phyloP scores from a whole-genome alignment of 1,140 invertebrate genomes.

The Ostrea edulis region DNA sequence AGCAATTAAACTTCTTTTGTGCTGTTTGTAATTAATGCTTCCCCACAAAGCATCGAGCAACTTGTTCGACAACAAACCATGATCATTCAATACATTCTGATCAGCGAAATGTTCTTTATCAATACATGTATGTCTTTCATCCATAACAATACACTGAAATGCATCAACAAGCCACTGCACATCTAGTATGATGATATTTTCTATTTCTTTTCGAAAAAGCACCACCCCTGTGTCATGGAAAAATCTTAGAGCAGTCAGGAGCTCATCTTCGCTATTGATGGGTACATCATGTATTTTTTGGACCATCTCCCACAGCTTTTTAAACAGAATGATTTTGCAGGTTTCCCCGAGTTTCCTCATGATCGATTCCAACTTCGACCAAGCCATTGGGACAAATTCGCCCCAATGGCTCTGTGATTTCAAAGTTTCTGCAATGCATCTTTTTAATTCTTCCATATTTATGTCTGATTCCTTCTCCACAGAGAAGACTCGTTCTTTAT shows the following conservation, averaged over 20 bases:
- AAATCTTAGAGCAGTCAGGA: neutral
- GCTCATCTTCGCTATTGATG: neutral
- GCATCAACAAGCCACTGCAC: constrained; percentile 4
- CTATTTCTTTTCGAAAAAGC: neutral
- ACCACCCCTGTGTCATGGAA: neutral
- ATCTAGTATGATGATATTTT: constrained; percentile 1
- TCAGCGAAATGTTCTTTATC: neutral
- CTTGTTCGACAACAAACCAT: neutral
- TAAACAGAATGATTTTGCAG: neutral
- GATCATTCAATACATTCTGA: neutral
- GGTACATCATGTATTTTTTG: neutral
- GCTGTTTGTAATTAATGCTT: neutral
- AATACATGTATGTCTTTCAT: constrained; percentile 10
- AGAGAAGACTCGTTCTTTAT: neutral
- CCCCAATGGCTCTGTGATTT: neutral
- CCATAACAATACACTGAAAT: neutral
- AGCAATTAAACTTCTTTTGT: neutral
- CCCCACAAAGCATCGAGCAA: neutral
- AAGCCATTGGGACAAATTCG: neutral
- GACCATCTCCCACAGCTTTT: neutral
- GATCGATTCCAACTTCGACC: neutral
- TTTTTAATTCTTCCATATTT: constrained; percentile 6
- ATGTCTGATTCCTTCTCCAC: neutral
- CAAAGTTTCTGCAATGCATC: neutral
- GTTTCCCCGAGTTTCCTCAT: neutral